Evolutionary conservation across 2,113 vertebrate species (phyloP).

Genomic region (Vanacampus margaritifer): DNA sequence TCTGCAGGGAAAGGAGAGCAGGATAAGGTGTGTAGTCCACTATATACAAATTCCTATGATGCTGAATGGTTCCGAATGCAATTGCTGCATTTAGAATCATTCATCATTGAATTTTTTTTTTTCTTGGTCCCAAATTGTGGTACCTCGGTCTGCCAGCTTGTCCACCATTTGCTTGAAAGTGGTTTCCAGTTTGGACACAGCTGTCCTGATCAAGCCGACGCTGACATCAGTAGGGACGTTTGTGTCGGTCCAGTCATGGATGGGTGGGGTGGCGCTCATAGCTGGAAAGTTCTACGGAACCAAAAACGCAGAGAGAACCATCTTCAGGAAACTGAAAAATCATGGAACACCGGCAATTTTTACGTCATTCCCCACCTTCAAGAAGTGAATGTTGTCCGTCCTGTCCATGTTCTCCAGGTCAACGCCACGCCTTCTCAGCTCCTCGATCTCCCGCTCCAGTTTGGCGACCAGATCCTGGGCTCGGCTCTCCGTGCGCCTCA

Average conservation of each 20-base stretch:
- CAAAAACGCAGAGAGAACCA: neutral
- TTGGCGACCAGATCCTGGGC: constrained; percentile 58
- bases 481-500: constrained; percentile 55
- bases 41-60: no score
- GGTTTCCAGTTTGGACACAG: constrained; percentile 61
- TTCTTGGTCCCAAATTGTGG: constrained; percentile 5
- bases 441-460: constrained; percentile 67
- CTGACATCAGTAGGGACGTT: constrained; percentile 64
- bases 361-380: constrained; percentile 56
- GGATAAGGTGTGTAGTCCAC: neutral
- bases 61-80: no score
- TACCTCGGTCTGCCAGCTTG: constrained; percentile 67
- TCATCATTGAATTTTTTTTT: no score
- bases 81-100: no score
- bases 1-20: constrained; percentile 52
- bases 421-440: constrained; percentile 56
- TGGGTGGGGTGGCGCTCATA: constrained; percentile 57
- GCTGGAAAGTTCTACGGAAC: constrained; percentile 67
- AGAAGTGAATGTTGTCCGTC: constrained; percentile 75
- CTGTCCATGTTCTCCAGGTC: constrained; percentile 66
- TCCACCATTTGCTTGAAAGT: constrained; percentile 51
- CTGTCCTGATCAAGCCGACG: constrained; percentile 67
- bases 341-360: no score
- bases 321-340: neutral
- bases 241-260: constrained; percentile 72